These are phyloP conservation scores for Hydrocynus forskahlii DNA, from an alignment of 2,797 vertebrate genomes.

Conservation along the genomic window DNA sequence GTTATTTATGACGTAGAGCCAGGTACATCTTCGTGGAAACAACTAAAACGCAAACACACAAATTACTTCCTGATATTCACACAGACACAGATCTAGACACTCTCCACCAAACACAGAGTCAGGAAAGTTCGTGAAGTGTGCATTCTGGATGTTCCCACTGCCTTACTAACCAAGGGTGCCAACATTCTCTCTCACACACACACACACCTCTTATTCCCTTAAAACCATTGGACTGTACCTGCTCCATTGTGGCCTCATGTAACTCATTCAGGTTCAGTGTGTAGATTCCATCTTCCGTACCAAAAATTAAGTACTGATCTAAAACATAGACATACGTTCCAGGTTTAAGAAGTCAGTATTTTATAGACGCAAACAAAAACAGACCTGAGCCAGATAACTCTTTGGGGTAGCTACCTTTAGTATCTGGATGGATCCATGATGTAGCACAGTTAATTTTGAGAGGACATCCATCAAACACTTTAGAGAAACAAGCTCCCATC, in stretches of 20 bases:
- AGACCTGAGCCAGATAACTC: background rate
- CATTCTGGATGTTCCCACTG: background rate
- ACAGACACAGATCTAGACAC: no score
- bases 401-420: constrained; percentile 84
- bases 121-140: no score
- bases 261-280: constrained; percentile 97
- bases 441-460: constrained; percentile 98
- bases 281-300: constrained; percentile 97
- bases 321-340: constrained; percentile 13
- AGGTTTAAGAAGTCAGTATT: background rate
- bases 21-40: constrained; percentile 94
- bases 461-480: constrained; percentile 98
- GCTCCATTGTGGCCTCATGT: constrained; percentile 98
- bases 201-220: no score
- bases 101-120: no score
- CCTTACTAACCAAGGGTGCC: background rate
- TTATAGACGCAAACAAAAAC: background rate
- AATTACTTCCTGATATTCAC: background rate
- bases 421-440: constrained; percentile 98
- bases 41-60: constrained; percentile 76
- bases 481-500: constrained; percentile 99
- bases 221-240: constrained; percentile 76
- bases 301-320: constrained; percentile 99
- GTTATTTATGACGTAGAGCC: constrained; percentile 99
- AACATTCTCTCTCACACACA: background rate